Conservation (phyloP, 2,797 vertebrate species). For the Loris lydekkerianus region DNA sequence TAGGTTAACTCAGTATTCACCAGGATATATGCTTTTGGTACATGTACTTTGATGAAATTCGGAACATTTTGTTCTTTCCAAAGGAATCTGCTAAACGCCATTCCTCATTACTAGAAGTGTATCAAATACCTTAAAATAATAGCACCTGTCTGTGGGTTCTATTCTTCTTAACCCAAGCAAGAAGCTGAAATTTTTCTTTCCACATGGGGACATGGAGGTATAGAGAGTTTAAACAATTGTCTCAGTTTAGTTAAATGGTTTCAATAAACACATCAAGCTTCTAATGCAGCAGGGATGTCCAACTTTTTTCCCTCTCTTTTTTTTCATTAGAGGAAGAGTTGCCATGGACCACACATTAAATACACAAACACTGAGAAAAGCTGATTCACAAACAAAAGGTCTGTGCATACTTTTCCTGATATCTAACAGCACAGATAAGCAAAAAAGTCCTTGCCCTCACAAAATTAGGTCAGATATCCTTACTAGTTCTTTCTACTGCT, state of each 20-base stretch:
- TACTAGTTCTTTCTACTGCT: background rate
- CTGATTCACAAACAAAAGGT: no score
- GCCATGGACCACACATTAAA: no score
- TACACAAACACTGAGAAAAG: no score
- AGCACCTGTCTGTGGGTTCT: background rate
- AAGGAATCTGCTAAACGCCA: constrained; percentile 45
- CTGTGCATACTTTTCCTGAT: no score
- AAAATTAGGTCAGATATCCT: no score
- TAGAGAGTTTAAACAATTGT: background rate
- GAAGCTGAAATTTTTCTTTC: constrained; percentile 43
- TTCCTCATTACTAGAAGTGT: constrained; percentile 33
- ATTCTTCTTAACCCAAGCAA: constrained; percentile 40
- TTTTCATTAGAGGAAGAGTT: no score
- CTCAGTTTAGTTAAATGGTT: background rate
- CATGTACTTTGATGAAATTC: constrained; percentile 53
- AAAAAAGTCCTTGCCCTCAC: no score
- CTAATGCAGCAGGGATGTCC: background rate
- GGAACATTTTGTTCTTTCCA: constrained; percentile 50
- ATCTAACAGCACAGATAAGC: no score
- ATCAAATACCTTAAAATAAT: constrained; percentile 59
- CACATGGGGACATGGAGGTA: background rate
- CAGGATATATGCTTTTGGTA: constrained; percentile 30
- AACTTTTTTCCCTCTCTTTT: no score
- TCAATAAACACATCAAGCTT: constrained; percentile 28
- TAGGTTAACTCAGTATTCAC: constrained; percentile 47